Base-by-base conservation (phyloP, 2,888 invertebrate genomes). In the Diabrotica balteata region DNA sequence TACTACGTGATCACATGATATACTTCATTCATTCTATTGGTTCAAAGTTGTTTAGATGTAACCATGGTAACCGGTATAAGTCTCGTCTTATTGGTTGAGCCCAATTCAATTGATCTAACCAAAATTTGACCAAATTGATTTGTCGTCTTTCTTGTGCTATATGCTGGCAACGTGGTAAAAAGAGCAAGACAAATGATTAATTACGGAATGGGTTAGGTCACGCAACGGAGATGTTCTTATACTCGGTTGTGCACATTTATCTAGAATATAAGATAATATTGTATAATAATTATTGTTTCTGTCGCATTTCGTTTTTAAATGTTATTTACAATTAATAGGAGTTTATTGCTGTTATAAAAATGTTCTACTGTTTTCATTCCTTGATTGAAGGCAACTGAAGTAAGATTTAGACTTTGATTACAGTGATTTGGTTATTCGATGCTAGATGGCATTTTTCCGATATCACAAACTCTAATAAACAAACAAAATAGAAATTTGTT, bases 1-100 rank as follows among this genome's bases (percentile, higher is more conserved):
- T n/a, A 42, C 51, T 59, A 9, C 9, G 7, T 6, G 8, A 62
- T 71, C 79, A 80, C 73, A 74, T 79, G 80, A 72, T 47, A 8
- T 7, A 44, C n/a, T 64, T 44, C 22, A 7, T n/a, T 7, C 3
- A 42, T 42, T 62, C 69, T 6, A 79, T 78, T 80, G 76, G 80
- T 67, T 51, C 0, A 22, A 46, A 32, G 32, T 61, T 78, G 73
- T 79, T 76, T 76, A 74, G 60, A 32, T 52, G 77, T 79, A 75
- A 57, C 77, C 62, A 80, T 79, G 69, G 69, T 64, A 70, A 79
- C 75, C 59, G 52, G 50, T 43, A 49, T 61, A 53, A 7, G 32
- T 9, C 11, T 9, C 8, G 22, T 68, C 52, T 66, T 46, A 78
- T 77, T 79, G 77, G 79, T 69, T 44, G 11, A 66, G 10, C 1